Base-by-base conservation (phyloP, 2,888 invertebrate species). In the Dugesia japonica region DNA sequence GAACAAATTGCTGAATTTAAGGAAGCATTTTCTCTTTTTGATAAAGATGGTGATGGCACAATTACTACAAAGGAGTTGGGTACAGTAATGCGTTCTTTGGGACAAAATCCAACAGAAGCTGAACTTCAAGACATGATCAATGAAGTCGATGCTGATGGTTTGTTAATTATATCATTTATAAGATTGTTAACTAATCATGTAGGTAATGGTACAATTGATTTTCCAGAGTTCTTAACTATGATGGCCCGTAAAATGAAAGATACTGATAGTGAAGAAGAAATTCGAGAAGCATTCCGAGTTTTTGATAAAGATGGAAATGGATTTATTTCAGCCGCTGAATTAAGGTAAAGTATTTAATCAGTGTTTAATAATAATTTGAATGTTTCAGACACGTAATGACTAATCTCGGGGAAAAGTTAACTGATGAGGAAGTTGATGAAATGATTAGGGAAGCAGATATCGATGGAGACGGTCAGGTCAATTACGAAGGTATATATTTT, bases 141-240 rank as follows among this genome's bases (percentile, higher is more conserved):
- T 87, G 95, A 97, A 89, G 94, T 95, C 83, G 95, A 95, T 87
- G 92, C 92, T 82, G 92, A 92, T 80, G 86, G 86, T 85, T 95
- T 94, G 87, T 94, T 4, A 20, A 15, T 7, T n/a, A 7, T n/a
- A 13, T 13, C 9, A 23, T 1, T 13, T 72, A 28, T 9, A 13
- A n/a, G n/a, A n/a, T n/a, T n/a, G n/a, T 9, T 28, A 20, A 33
- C 71, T 72, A 7, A 28, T 9, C 31, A 7, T 31, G 15, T 28
- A 95, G 95, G 94, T 84, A 97, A 97, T 87, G 97, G 97, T 84
- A 95, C 95, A 86, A 97, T 98, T 87, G 97, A 98, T 88, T 98
- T 98, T 87, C 95, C 95, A 82, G 97, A 98, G 88, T 98, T 98
- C 89, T 89, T 98, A 84, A 95, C 95, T 85, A 97, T 98, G 95